Conservation (phyloP, 2,888 invertebrate species). For the Acrobasis consociella region DNA sequence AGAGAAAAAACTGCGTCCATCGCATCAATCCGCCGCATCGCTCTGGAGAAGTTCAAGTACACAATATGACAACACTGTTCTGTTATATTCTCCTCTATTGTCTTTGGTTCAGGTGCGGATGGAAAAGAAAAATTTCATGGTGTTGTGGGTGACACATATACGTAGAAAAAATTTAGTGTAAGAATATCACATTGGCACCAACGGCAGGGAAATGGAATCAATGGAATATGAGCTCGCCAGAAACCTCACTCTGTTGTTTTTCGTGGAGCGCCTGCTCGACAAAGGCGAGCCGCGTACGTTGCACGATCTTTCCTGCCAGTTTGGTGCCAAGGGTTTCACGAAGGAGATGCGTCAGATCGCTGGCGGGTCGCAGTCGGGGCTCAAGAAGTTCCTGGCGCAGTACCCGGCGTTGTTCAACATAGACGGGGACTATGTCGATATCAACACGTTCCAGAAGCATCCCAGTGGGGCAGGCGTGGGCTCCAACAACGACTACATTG, state of each 20-base stretch:
- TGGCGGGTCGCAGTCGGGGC: conserved; percentile 97
- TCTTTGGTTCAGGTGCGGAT: conserved; percentile 65
- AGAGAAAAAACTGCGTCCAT: too few species aligned
- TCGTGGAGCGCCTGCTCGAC: conserved; percentile 98
- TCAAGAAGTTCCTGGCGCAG: conserved; percentile 97
- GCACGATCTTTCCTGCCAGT: conserved; percentile 99
- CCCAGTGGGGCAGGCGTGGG: conserved; percentile 81
- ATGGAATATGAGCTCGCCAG: conserved; percentile 96
- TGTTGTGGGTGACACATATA: conserved; percentile 83
- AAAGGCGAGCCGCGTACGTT: conserved; percentile 97
- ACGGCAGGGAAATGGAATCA: conserved; percentile 90
- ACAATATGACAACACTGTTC: conserved; percentile 48
- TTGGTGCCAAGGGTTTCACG: conserved; percentile 99
- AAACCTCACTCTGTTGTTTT: conserved; percentile 98
- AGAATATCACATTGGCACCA: conserved; percentile 79
- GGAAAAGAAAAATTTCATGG: conserved; percentile 78
- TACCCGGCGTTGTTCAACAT: conserved; percentile 98
- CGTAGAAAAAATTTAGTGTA: conserved; percentile 80
- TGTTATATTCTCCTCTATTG: conserved; percentile 43
- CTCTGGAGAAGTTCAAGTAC: not conserved
- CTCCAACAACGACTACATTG: conserved; percentile 93
- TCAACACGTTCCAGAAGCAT: conserved; percentile 89
- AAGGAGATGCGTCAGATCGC: conserved; percentile 99
- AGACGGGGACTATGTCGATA: conserved; percentile 95
- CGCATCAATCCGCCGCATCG: too few species aligned